A percentile compares a stretch with the other conserved stretches of the same genome.
These are phyloP conservation scores for Axis porcinus DNA, from an alignment of 2,113 vertebrate genomes.

Conservation along the genomic window DNA sequence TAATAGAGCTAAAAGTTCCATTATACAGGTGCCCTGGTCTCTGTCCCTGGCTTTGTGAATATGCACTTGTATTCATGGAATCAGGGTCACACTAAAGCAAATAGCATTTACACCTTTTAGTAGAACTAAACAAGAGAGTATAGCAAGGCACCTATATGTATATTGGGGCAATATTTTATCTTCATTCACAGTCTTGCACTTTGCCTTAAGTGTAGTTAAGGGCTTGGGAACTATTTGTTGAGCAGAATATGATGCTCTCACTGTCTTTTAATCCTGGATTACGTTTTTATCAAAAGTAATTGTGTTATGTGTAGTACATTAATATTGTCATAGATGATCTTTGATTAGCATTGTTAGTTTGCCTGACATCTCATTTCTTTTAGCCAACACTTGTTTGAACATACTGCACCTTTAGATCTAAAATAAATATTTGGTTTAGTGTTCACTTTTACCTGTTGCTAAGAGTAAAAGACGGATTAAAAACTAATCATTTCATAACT, in stretches of 20 bases:
- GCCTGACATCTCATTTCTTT: not conserved
- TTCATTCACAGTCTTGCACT: not conserved
- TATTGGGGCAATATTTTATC: not conserved
- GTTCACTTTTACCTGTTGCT: slow-evolving; percentile 13
- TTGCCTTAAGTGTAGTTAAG: not conserved
- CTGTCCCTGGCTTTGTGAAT: not conserved
- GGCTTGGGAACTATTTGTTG: not conserved
- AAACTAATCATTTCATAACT: not conserved
- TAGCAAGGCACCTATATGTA: not conserved
- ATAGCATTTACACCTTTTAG: not conserved
- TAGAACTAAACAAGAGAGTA: not conserved
- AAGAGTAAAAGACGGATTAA: not conserved
- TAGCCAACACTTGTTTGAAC: not conserved
- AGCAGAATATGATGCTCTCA: not conserved
- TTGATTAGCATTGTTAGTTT: slow-evolving; percentile 24
- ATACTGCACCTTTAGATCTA: not conserved
- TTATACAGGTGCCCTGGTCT: not conserved
- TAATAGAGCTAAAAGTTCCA: not conserved
- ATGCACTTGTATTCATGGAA: not conserved
- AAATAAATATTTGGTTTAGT: slow-evolving; percentile 34
- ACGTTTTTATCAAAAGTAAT: not conserved
- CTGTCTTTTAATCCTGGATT: not conserved
- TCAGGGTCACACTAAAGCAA: not conserved
- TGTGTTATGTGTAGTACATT: not conserved
- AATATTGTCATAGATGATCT: not conserved